A percentile compares a stretch with the other conserved stretches of the same genome.
These are phyloP conservation scores for Phylloscopus trochilus DNA, from an alignment of 2,113 vertebrate species.

Conservation along the genomic window DNA sequence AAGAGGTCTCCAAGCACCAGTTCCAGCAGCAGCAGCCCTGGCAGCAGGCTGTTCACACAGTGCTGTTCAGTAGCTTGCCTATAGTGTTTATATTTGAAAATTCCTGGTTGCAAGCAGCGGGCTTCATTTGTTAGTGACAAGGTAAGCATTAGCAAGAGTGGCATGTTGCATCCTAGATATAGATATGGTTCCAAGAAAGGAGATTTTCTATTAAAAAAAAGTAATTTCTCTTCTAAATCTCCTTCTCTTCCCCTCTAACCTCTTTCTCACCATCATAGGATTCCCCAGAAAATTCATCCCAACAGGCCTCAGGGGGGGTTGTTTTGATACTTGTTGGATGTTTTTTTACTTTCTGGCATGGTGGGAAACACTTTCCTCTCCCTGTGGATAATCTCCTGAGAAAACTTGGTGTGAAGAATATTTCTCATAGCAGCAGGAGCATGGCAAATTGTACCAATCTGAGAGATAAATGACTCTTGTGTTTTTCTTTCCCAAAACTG, in stretches of 20 bases:
- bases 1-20: neutral
- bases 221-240: neutral
- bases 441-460: conserved; percentile 12
- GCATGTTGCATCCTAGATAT: neutral
- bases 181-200: neutral
- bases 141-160: neutral
- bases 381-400: conserved; percentile 22
- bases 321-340: neutral
- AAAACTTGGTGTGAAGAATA: conserved; percentile 29
- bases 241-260: neutral
- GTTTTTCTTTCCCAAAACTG: conserved; percentile 38
- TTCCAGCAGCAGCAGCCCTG: neutral
- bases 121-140: neutral
- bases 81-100: neutral
- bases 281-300: neutral
- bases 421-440: conserved; percentile 4
- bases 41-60: neutral
- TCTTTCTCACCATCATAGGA: neutral
- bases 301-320: neutral
- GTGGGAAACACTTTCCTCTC: conserved; percentile 8
- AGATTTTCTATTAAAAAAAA: neutral
- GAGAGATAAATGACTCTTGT: conserved; percentile 5
- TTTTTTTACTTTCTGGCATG: neutral
- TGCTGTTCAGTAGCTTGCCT: neutral
- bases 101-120: neutral